A percentile compares a stretch with the other conserved stretches of the same genome.
Conservation (phyloP, 2,888 invertebrate genomes). For the Steromphala cineraria region DNA sequence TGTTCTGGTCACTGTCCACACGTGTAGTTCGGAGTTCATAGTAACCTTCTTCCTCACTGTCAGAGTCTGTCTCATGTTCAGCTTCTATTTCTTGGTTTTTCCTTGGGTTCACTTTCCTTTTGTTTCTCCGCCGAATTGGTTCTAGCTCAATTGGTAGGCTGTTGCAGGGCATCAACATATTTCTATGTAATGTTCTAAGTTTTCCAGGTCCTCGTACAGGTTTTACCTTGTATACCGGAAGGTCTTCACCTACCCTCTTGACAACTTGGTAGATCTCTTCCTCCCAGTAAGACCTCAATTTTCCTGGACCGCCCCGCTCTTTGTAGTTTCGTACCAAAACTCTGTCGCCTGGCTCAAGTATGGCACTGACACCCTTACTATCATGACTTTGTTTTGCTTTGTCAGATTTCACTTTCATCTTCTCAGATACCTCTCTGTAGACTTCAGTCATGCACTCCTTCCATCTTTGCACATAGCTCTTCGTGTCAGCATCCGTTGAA, state of each 20-base stretch:
- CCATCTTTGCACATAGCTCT: slow-evolving; percentile 18
- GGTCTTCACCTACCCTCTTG: background rate
- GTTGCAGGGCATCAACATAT: slow-evolving; percentile 14
- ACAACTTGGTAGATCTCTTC: slow-evolving; percentile 17
- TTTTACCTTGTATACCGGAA: slow-evolving; percentile 14
- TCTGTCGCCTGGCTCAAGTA: slow-evolving; percentile 16
- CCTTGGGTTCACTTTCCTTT: background rate
- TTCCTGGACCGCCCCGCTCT: slow-evolving; percentile 25
- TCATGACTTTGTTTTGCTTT: background rate
- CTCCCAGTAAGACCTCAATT: slow-evolving; percentile 19
- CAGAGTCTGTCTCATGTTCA: background rate
- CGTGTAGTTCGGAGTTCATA: background rate
- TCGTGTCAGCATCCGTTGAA: background rate
- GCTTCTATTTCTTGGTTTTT: background rate
- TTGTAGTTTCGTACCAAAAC: slow-evolving; percentile 18
- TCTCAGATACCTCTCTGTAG: background rate
- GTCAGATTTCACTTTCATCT: background rate
- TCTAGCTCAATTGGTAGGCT: background rate
- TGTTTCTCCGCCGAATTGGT: no score
- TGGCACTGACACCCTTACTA: slow-evolving; percentile 1
- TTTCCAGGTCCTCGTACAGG: background rate
- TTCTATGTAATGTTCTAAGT: background rate
- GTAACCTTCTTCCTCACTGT: background rate
- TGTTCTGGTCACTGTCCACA: background rate
- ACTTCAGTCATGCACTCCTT: slow-evolving; percentile 1